A percentile compares a stretch with the other conserved stretches of the same genome.
Conservation (phyloP, 2,888 invertebrate genomes). For the Agelastica alni region DNA sequence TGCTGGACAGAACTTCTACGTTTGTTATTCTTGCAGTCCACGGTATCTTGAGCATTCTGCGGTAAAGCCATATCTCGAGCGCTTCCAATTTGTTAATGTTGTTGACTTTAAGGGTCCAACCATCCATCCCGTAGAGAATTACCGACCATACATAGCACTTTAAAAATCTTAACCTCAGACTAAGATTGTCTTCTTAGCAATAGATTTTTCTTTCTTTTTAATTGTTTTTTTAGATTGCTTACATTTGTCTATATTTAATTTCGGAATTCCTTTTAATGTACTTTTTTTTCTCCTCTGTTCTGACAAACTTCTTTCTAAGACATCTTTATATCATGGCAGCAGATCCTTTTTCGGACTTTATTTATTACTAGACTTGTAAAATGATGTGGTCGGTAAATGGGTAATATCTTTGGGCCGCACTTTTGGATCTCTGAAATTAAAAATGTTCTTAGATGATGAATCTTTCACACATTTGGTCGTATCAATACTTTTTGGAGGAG, state of each 20-base stretch:
- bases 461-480: neutral
- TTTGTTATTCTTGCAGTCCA: too few relatives aligned
- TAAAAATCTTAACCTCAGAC: too few relatives aligned
- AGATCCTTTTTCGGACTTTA: neutral
- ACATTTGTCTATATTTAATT: neutral
- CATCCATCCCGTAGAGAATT: too few relatives aligned
- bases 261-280: neutral
- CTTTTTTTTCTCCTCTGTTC: neutral
- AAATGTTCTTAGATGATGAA: neutral
- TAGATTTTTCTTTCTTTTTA: neutral
- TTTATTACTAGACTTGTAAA: neutral
- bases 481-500: neutral
- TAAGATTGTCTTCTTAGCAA: neutral
- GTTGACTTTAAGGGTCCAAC: too few relatives aligned
- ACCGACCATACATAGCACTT: too few relatives aligned
- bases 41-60: too few relatives aligned
- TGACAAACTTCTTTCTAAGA: neutral
- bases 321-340: neutral
- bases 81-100: too few relatives aligned
- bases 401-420: neutral
- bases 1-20: too few relatives aligned
- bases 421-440: neutral
- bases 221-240: neutral
- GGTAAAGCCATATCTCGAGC: too few relatives aligned
- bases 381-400: neutral